phyloP scores from a whole-genome alignment of 2,797 vertebrate genomes.

The Lagorchestes hirsutus region DNA sequence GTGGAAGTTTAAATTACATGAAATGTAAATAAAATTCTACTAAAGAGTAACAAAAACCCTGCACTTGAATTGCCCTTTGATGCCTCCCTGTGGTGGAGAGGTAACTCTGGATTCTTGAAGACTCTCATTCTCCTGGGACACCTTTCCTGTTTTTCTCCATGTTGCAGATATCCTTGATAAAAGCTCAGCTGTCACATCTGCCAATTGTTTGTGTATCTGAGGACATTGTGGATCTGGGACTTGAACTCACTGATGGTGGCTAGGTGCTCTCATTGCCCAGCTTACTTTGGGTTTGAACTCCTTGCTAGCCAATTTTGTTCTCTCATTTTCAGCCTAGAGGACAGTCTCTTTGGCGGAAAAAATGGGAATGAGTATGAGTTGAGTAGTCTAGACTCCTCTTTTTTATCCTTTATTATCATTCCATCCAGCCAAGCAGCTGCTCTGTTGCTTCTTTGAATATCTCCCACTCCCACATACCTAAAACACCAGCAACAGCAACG shows the following conservation, averaged over 20 bases:
- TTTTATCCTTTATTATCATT: neutral
- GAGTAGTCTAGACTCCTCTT: neutral
- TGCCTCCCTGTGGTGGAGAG: neutral
- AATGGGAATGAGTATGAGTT: neutral
- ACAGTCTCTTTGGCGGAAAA: neutral
- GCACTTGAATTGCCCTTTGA: neutral
- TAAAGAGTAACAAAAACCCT: neutral
- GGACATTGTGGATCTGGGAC: neutral
- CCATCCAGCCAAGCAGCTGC: neutral
- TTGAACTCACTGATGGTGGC: neutral
- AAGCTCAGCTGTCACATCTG: neutral
- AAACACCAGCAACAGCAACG: neutral
- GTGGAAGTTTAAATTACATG: neutral
- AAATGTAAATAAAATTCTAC: neutral
- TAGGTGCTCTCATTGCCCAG: neutral
- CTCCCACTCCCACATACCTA: neutral
- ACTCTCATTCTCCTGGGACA: neutral
- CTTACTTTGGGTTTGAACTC: neutral
- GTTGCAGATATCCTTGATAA: neutral
- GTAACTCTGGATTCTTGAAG: neutral
- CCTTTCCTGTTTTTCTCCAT: neutral
- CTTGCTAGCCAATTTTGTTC: neutral
- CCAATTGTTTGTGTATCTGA: neutral
- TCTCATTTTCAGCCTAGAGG: neutral
- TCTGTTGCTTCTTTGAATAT: neutral